These are phyloP conservation scores for Nineta flava DNA, from an alignment of 2,888 invertebrate species.

Conservation along the genomic window DNA sequence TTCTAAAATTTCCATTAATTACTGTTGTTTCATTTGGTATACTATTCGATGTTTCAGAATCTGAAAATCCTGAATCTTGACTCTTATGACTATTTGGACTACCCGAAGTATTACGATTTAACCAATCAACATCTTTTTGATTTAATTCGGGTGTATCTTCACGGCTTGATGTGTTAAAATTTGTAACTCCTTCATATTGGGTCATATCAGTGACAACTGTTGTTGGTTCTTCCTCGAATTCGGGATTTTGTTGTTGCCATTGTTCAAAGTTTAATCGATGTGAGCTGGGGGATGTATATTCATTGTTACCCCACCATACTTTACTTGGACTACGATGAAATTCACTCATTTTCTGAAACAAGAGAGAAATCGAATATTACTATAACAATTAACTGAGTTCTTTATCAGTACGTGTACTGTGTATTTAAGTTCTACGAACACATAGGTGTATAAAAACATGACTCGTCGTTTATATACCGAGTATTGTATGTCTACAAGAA, in stretches of 20 bases:
- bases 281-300: slow-evolving; percentile 13
- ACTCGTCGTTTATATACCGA: no score
- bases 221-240: not conserved
- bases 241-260: not conserved
- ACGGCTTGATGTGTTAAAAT: not conserved
- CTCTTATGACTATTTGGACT: slow-evolving; percentile 52
- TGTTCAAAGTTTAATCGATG: not conserved
- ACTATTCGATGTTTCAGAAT: slow-evolving; percentile 52
- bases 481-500: no score
- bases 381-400: no score
- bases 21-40: slow-evolving; percentile 20
- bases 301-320: slow-evolving; percentile 42
- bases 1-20: slow-evolving; percentile 20
- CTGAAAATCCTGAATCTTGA: slow-evolving; percentile 69
- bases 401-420: no score
- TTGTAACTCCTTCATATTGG: not conserved
- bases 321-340: slow-evolving; percentile 51
- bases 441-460: no score
- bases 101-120: slow-evolving; percentile 23
- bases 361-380: no score
- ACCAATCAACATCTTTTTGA: slow-evolving; percentile 13
- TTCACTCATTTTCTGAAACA: slow-evolving; percentile 37
- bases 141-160: not conserved
- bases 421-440: no score
- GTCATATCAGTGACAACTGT: not conserved